phyloP scores from a whole-genome alignment of 2,888 invertebrate species.

The Nycteola revayana region DNA sequence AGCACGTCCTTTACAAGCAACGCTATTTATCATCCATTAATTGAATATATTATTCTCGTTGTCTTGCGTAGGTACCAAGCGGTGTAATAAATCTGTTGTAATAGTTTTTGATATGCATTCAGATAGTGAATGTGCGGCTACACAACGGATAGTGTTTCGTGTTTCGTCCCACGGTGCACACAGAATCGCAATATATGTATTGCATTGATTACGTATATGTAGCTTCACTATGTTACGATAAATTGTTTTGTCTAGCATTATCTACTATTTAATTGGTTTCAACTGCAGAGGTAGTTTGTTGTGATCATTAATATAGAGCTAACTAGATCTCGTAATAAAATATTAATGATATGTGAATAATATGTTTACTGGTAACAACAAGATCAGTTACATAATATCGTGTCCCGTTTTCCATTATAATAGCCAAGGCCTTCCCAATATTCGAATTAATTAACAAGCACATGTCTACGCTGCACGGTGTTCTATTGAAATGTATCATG shows the following conservation, averaged over 20 bases:
- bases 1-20: conserved; percentile 15
- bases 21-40: conserved; percentile 22
- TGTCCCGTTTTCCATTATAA: too few species aligned
- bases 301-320: conserved; percentile 4
- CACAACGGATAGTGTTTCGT: conserved; percentile 18
- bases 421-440: too few species aligned
- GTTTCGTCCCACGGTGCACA: conserved; percentile 6
- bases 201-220: conserved; percentile 9
- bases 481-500: too few species aligned
- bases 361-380: too few species aligned
- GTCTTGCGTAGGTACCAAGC: conserved; percentile 15
- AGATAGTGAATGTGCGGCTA: conserved; percentile 18
- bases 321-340: conserved; percentile 5
- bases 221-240: conserved; percentile 3
- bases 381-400: too few species aligned
- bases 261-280: conserved; percentile 14
- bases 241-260: conserved; percentile 3
- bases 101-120: conserved; percentile 22
- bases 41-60: conserved; percentile 15
- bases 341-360: too few species aligned
- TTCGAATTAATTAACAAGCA: too few species aligned
- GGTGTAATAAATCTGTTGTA: conserved; percentile 24
- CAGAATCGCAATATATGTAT: neutral
- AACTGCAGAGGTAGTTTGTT: neutral
- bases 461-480: too few species aligned